Evolutionary conservation across 2,113 vertebrate species (phyloP).

Genomic region (Phycodurus eques): DNA sequence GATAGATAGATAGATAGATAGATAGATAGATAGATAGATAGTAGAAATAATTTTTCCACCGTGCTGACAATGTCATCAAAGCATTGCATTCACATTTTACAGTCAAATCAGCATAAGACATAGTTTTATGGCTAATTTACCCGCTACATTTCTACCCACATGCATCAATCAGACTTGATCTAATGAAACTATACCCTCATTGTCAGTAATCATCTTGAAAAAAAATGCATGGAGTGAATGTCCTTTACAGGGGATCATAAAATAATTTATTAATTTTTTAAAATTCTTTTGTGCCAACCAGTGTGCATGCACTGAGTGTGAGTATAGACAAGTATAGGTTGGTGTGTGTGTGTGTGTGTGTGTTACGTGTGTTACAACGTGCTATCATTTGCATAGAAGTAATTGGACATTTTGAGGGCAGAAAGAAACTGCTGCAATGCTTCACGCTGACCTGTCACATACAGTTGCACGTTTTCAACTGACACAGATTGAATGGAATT

Average conservation of each 20-base stretch:
- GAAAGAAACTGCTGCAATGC: constrained; percentile 4
- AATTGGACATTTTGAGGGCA: constrained; percentile 9
- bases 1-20: no score
- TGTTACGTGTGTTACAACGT: neutral
- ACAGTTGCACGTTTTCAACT: neutral
- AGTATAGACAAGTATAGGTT: neutral
- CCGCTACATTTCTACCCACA: neutral
- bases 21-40: no score
- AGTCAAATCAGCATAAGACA: no score
- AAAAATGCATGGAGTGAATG: neutral
- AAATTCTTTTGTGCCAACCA: no score
- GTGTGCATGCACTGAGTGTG: neutral
- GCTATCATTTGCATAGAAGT: constrained; percentile 9
- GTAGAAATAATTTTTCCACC: neutral
- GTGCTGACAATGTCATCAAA: neutral
- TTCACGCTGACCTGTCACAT: constrained; percentile 20
- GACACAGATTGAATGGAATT: constrained; percentile 37
- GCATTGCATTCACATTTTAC: no score
- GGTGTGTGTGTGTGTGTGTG: no score
- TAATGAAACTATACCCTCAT: neutral
- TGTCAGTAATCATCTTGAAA: neutral
- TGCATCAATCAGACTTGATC: neutral
- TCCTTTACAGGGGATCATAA: neutral
- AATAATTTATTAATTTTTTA: neutral
- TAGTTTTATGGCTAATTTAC: neutral